phyloP scores from a whole-genome alignment of 2,113 vertebrate species.

The Eidolon helvum region DNA sequence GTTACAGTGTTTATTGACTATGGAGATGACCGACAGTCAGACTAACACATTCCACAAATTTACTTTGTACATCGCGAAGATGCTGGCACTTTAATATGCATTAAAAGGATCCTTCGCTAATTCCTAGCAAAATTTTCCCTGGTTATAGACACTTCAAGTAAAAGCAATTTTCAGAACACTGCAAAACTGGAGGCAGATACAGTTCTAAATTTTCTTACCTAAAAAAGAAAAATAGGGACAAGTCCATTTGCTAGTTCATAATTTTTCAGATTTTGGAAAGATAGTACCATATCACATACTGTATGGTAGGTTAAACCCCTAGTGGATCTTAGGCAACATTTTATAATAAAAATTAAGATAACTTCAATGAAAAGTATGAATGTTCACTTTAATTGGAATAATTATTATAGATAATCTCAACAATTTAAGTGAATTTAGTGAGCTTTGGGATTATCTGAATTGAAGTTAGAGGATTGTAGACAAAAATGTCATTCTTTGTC shows the following conservation, averaged over 20 bases:
- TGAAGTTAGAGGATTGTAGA: neutral
- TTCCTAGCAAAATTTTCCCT: neutral
- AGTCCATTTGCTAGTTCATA: neutral
- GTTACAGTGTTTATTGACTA: neutral
- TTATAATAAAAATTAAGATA: neutral
- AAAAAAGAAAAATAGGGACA: neutral
- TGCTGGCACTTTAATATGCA: neutral
- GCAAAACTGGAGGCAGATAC: neutral
- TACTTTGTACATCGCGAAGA: neutral
- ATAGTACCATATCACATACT: neutral
- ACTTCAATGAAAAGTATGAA: neutral
- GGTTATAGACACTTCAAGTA: neutral
- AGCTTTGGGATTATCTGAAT: neutral
- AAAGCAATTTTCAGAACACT: neutral
- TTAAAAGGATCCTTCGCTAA: neutral
- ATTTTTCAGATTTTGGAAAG: neutral
- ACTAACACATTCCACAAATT: neutral
- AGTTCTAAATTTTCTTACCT: neutral
- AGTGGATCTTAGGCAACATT: neutral
- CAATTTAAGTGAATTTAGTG: neutral
- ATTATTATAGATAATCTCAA: neutral
- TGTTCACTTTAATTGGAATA: neutral
- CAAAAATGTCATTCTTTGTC: neutral
- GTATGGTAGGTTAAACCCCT: neutral
- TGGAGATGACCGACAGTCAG: neutral